These are phyloP conservation scores for Actinia equina DNA, from an alignment of 64 coral and sea anemone species.

Conservation along the genomic window DNA sequence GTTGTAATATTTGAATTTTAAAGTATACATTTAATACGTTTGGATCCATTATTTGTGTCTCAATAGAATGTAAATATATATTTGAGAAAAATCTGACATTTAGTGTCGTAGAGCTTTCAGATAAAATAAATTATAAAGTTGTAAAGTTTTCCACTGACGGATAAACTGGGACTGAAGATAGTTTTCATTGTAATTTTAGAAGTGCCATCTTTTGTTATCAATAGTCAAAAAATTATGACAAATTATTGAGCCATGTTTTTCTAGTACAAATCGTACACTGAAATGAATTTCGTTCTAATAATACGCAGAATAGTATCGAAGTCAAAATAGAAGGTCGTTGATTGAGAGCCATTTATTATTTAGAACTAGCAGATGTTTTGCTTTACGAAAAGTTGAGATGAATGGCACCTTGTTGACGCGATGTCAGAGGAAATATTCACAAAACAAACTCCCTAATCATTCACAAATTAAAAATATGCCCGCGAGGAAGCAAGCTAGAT, in stretches of 20 bases:
- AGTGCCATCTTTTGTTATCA: background rate
- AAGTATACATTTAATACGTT: background rate
- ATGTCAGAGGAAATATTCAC: background rate
- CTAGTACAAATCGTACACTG: background rate
- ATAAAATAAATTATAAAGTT: background rate
- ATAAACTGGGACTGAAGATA: background rate
- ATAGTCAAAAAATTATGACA: background rate
- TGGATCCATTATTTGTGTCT: background rate
- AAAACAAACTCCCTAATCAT: slow-evolving; percentile 22
- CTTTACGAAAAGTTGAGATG: background rate
- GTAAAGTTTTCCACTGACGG: background rate
- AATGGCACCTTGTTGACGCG: background rate
- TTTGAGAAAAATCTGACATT: background rate
- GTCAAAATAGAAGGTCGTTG: background rate
- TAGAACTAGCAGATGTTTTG: background rate
- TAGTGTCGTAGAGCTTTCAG: background rate
- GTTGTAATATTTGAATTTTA: background rate
- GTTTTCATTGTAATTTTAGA: background rate
- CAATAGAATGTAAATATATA: background rate
- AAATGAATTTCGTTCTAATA: background rate
- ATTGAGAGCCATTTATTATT: background rate
- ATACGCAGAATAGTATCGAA: background rate
- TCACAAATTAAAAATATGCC: background rate
- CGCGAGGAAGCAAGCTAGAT: background rate
- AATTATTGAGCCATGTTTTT: background rate